phyloP scores from a whole-genome alignment of 2,888 invertebrate genomes.

The Agrotis ipsilon region DNA sequence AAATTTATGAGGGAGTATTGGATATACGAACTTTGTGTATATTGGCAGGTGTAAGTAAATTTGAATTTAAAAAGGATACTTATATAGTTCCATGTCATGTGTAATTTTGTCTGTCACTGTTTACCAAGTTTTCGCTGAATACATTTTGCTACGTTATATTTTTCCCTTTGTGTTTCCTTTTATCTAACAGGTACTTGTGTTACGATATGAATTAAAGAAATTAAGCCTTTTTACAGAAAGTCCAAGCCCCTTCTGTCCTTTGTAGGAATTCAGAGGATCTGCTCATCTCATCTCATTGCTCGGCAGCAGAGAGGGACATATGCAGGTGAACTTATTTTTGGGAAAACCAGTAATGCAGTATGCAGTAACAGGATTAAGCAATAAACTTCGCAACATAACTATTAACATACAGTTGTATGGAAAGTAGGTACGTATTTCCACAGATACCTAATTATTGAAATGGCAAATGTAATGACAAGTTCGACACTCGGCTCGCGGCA shows the following conservation, averaged over 20 bases:
- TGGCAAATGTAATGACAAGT: slow-evolving; percentile 74
- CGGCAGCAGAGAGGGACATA: too few species aligned
- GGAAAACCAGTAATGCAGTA: not conserved
- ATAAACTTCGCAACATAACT: slow-evolving; percentile 13
- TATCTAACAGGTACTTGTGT: too few species aligned
- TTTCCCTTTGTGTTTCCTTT: too few species aligned
- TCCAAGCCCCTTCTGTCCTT: not conserved
- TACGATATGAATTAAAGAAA: not conserved
- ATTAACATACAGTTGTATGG: slow-evolving; percentile 29
- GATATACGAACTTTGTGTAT: too few species aligned
- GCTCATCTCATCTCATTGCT: too few species aligned
- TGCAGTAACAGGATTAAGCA: slow-evolving; percentile 31
- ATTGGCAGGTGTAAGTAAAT: too few species aligned
- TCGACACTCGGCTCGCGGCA: slow-evolving; percentile 24
- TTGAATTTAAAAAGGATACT: too few species aligned
- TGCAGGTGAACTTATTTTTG: not conserved
- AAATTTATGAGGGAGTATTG: too few species aligned
- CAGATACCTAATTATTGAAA: slow-evolving; percentile 68
- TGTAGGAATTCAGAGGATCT: not conserved
- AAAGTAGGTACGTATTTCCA: slow-evolving; percentile 48
- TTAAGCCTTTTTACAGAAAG: not conserved
- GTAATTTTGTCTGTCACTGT: too few species aligned
- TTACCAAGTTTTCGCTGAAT: too few species aligned
- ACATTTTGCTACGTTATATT: too few species aligned
- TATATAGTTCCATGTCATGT: too few species aligned